phyloP scores from a whole-genome alignment of 2,797 vertebrate species.

The Falco naumanni region DNA sequence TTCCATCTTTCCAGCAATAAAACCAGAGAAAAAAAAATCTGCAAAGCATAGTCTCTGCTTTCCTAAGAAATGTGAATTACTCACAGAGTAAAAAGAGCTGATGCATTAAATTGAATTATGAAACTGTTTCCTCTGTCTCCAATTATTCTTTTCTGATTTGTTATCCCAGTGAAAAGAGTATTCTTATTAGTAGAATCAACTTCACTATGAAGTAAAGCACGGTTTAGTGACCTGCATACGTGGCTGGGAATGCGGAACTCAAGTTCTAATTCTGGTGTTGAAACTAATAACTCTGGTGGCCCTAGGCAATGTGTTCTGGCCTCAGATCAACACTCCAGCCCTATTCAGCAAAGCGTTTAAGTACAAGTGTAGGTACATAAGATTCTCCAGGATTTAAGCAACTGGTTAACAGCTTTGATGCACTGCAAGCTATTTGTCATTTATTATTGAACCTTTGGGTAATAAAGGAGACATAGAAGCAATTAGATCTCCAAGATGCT shows the following conservation, averaged over 20 bases:
- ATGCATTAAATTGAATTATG: neutral
- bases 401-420: neutral
- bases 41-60: neutral
- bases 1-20: slow-evolving; percentile 13
- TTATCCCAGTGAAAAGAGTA: neutral
- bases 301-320: neutral
- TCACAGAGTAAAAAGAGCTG: neutral
- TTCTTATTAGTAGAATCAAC: neutral
- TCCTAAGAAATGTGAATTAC: slow-evolving; percentile 21
- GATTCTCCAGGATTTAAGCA: neutral
- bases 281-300: neutral
- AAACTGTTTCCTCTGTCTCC: neutral
- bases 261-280: neutral
- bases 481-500: neutral
- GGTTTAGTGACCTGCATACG: neutral
- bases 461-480: neutral
- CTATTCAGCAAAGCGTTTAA: neutral
- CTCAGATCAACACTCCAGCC: neutral
- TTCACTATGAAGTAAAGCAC: neutral
- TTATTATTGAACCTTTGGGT: neutral
- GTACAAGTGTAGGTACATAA: neutral
- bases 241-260: neutral
- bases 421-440: neutral
- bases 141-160: neutral
- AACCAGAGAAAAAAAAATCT: neutral